Evolutionary conservation across 2,113 vertebrate species (phyloP).

Genomic region (Prietella phreatophila): DNA sequence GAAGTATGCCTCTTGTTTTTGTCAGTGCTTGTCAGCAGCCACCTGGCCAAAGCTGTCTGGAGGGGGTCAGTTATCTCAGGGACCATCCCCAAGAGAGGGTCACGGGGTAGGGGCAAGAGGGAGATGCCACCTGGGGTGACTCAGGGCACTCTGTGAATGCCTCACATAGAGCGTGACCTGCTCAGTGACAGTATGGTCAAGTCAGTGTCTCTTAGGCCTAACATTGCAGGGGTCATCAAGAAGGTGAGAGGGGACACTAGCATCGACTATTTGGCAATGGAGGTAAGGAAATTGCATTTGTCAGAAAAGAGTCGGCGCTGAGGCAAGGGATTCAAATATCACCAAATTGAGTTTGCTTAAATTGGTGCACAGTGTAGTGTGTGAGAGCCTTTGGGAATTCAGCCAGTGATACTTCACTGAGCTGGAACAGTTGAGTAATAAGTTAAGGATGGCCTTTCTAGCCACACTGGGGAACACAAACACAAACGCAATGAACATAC

Average conservation of each 20-base stretch:
- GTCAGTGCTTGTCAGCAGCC: slow-evolving; percentile 55
- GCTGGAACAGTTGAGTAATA: slow-evolving; percentile 28
- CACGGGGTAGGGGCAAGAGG: slow-evolving; percentile 41
- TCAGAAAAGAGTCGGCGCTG: neutral
- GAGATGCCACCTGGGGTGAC: slow-evolving; percentile 44
- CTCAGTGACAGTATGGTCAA: slow-evolving; percentile 31
- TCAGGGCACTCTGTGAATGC: neutral
- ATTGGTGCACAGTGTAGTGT: neutral
- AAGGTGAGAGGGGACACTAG: slow-evolving; percentile 30
- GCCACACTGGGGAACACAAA: slow-evolving; percentile 29
- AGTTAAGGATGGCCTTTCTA: slow-evolving; percentile 20
- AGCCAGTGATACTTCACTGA: slow-evolving; percentile 13
- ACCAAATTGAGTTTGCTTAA: neutral
- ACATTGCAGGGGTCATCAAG: slow-evolving; percentile 39
- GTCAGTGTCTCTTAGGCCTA: slow-evolving; percentile 14
- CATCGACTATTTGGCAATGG: slow-evolving; percentile 19
- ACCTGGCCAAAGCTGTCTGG: slow-evolving; percentile 49
- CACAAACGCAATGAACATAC: slow-evolving; percentile 6
- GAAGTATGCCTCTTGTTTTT: slow-evolving; percentile 51
- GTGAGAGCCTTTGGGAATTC: slow-evolving; percentile 22
- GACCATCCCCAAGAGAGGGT: slow-evolving; percentile 46
- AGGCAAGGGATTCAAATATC: slow-evolving; percentile 19
- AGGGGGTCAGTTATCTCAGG: slow-evolving; percentile 39
- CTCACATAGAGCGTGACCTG: slow-evolving; percentile 38
- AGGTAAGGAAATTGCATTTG: slow-evolving; percentile 19